Base-by-base conservation (phyloP, 2,888 invertebrate species). In the Drosophila conformis region DNA sequence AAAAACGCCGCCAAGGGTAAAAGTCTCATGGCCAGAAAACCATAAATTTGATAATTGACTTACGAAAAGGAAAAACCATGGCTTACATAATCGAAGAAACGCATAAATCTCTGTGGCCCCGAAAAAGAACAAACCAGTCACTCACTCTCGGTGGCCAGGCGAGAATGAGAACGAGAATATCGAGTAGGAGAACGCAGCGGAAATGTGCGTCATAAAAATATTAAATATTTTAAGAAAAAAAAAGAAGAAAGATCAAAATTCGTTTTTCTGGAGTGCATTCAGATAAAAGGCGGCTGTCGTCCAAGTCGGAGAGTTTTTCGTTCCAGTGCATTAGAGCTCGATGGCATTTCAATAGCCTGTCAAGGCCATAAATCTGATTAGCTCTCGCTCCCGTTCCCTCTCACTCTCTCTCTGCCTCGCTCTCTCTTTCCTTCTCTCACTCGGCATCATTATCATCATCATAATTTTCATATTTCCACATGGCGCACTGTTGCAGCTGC, bases 1-100 rank as follows among this genome's bases (percentile, higher is more conserved):
- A 48, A 48, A 62, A 73, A 63, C 52, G 81, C 81, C 73, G 74
- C 69, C 68, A 65, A 75, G 69, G 53, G 42, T 68, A 69, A 69
- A 73, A 75, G 76, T 80, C 74, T 68, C 64, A 80, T 69, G 82
- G 68, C 58, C 66, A 54, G 78, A 80, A 84, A 71, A 71, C 68
- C 82, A 91, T 91, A 90, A 90, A 91, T 91, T 91, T 88, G 82
- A 90, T 90, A 89, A 91, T 91, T 91, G 88, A 90, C 89, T 89
- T 88, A 82, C 76, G 69, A 75, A 68, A 53, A 73, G 75, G 69
- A 74, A 77, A 80, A 79, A 67, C 81, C 58, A 68, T 70, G 83
- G 80, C 80, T 83, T 86, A 86, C 83, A 86, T 83, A 87, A 88
- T 82, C 89, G 81, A 87, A 84, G 87, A 87, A 87, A 81, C 78